phyloP scores from a whole-genome alignment of 1,140 invertebrate species.

The Lepidostoma basale region DNA sequence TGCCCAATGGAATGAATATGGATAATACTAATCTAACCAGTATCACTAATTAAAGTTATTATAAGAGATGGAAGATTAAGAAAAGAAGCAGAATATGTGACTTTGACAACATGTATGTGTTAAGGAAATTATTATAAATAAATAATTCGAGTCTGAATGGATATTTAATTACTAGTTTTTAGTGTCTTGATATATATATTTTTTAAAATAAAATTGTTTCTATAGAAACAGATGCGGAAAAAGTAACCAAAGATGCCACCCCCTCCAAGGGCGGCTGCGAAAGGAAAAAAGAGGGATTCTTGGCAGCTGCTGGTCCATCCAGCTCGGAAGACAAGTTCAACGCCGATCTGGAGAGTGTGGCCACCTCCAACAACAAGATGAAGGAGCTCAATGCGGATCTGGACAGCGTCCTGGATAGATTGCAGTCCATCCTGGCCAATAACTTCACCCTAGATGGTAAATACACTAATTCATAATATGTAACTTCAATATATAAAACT shows the following conservation, averaged over 20 bases:
- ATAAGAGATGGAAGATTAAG: no score
- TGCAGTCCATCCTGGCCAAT: constrained; percentile 66
- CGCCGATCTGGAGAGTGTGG: constrained; percentile 53
- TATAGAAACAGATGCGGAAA: constrained; percentile 21
- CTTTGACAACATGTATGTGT: no score
- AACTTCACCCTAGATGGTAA: constrained; percentile 65
- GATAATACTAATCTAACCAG: no score
- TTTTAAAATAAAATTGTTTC: not conserved
- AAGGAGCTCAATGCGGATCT: constrained; percentile 63
- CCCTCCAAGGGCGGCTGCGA: not conserved
- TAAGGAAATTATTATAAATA: no score
- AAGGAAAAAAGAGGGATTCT: not conserved
- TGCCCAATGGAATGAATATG: no score
- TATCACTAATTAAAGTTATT: no score
- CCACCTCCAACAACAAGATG: constrained; percentile 55
- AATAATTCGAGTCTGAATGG: no score
- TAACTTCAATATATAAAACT: no score
- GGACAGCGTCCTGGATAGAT: constrained; percentile 63
- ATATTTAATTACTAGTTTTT: no score
- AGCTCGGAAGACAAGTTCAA: constrained; percentile 52
- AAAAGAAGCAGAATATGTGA: no score
- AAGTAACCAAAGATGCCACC: not conserved
- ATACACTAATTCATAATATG: constrained; percentile 26
- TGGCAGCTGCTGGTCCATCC: not conserved
- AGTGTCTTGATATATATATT: no score